Percentiles rank a stretch among this genome's conserved stretches.
phyloP scores from a whole-genome alignment of 92 coral and sea anemone genomes.

The Montipora capitata region DNA sequence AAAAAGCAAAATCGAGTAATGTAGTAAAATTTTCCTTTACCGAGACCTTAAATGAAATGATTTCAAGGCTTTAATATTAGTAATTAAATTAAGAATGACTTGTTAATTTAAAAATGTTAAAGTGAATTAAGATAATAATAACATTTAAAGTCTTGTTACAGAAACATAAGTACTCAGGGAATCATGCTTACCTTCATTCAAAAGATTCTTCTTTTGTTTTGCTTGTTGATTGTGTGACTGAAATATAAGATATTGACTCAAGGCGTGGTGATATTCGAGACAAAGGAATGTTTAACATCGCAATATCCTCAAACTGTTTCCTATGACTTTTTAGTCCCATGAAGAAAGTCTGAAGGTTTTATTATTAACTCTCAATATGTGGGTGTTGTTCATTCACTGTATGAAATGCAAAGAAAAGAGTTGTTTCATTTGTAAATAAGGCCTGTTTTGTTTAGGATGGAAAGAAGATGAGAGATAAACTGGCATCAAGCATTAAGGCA shows the following conservation, averaged over 20 bases:
- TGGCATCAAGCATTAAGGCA: conserved; percentile 95
- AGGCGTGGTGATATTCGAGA: conserved; percentile 43
- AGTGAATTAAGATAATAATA: no score
- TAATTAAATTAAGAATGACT: no score
- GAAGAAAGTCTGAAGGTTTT: background rate
- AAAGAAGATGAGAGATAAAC: conserved; percentile 94
- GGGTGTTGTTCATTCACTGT: background rate
- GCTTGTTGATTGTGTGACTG: conserved; percentile 1
- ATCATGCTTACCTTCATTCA: background rate
- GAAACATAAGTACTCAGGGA: no score
- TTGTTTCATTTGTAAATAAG: background rate
- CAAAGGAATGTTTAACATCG: conserved; percentile 19
- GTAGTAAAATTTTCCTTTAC: no score
- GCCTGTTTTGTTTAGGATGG: conserved; percentile 83
- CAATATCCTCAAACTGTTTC: background rate
- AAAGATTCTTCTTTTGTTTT: background rate
- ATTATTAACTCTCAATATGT: background rate
- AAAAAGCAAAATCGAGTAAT: no score
- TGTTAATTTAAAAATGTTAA: no score
- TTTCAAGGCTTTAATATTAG: no score
- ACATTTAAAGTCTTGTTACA: no score
- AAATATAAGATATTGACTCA: background rate
- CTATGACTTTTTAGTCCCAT: conserved; percentile 16
- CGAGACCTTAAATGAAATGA: no score
- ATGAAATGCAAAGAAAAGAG: background rate